A percentile compares a stretch with the other conserved stretches of the same genome.
Evolutionary conservation across 2,113 vertebrate species (phyloP).

Genomic region (Sorex araneus): DNA sequence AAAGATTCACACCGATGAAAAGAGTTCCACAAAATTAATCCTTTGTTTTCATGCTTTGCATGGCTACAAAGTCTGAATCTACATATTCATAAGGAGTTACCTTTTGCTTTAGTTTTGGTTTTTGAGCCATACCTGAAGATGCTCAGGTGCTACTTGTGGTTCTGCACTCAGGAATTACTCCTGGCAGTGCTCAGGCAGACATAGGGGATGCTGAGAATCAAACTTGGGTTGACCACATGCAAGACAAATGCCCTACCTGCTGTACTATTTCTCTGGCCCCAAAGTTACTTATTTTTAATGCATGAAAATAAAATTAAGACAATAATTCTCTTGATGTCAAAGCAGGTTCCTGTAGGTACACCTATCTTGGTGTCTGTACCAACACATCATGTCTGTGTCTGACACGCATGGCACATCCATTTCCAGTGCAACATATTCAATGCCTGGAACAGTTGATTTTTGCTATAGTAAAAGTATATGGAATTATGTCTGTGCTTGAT

Average conservation of each 20-base stretch:
- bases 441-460: background rate
- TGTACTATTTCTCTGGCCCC: too few species aligned
- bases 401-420: background rate
- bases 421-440: background rate
- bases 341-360: background rate
- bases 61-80: background rate
- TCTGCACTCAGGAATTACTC: too few species aligned
- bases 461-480: background rate
- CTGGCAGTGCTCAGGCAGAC: too few species aligned
- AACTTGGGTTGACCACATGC: too few species aligned
- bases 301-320: conserved; percentile 14
- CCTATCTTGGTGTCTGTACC: background rate
- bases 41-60: background rate
- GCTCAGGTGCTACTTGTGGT: too few species aligned
- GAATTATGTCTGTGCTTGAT: background rate
- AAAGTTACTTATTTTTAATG: conserved; percentile 54
- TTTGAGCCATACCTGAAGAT: too few species aligned
- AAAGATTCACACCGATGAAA: conserved; percentile 1
- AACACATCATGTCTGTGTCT: background rate
- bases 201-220: too few species aligned
- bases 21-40: background rate
- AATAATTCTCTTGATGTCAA: background rate
- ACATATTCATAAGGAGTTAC: conserved; percentile 35
- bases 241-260: too few species aligned
- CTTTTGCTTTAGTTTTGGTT: too few species aligned